Evolutionary conservation across 2,797 vertebrate genomes (phyloP), one percentile per base, ranked within the genome.

Genomic region (Valencia hispanica): DNA sequence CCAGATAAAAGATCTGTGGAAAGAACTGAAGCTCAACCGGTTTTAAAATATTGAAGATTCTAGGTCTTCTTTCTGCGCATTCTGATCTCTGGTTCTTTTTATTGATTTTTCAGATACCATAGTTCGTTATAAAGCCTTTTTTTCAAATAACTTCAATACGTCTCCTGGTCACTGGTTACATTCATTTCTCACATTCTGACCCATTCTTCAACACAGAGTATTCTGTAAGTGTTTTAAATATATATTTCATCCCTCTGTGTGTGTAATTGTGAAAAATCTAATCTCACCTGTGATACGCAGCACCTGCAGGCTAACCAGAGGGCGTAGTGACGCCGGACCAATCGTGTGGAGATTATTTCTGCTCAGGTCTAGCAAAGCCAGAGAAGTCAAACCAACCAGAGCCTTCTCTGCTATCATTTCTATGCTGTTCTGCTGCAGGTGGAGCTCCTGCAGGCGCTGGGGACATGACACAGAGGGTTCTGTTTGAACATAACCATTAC

Each of bases 381-480:
- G 91, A 6, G 97, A 97, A 45, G 96, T 95, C 32, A 97, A 86
- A 20, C 97, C 97, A 0, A 93, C 94, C 27, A 97, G 91, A 10
- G 97, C 97, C 87, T 96, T 95, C 45, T 97, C 95, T 70, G 96
- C 96, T 70, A 97, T 91, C 50, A 91, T 76, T 89, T 97, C 96
- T 32, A 98, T 94, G 53, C 91, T 95, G 92, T 98, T 98, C 87
- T 97, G 96, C 90, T 97, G 97, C 73, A 98, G 82, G 85, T 98
- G 97, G 47, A 98, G 95, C 87, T 98, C 97, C 91, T 98, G 97
- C 68, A 98, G 93, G 75, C 97, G 96, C 97, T 98, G 65, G 27
- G 78, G 30, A 70, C 43, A 72, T 17, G 68, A 27, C 15, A 36
- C 10, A 36, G 22, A 65, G 4, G 74, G 57, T 43, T 20, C 59